Evolutionary conservation across 2,888 invertebrate species (phyloP).

Genomic region (Perizoma flavofasciatum): DNA sequence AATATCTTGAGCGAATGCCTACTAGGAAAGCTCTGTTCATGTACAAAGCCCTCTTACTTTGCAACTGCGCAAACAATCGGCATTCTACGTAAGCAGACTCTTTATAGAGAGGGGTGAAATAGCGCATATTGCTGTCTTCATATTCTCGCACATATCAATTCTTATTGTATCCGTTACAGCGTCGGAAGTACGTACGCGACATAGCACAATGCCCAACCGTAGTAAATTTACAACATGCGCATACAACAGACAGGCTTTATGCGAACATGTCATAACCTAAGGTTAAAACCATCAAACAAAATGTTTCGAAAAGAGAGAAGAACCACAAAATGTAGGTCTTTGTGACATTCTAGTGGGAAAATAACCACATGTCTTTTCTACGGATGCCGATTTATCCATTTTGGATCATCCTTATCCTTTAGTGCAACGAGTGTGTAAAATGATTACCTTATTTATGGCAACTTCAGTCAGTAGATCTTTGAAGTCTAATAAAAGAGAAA

Average conservation of each 20-base stretch:
- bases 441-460: too few species aligned
- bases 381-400: too few species aligned
- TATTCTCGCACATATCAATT: slow-evolving; percentile 48
- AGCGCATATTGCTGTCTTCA: slow-evolving; percentile 47
- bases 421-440: too few species aligned
- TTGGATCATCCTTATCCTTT: slow-evolving; percentile 1
- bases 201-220: slow-evolving; percentile 38
- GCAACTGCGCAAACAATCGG: too few species aligned
- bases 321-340: background rate
- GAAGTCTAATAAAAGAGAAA: too few species aligned
- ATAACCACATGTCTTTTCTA: too few species aligned
- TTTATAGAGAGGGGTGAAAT: slow-evolving; percentile 41
- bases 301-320: slow-evolving; percentile 4
- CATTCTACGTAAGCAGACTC: too few species aligned
- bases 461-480: too few species aligned
- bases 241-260: slow-evolving; percentile 13
- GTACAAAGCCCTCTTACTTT: too few species aligned
- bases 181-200: slow-evolving; percentile 48
- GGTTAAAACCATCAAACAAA: slow-evolving; percentile 10
- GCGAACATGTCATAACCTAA: slow-evolving; percentile 13
- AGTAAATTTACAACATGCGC: slow-evolving; percentile 21
- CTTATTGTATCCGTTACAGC: slow-evolving; percentile 47
- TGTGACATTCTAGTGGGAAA: background rate
- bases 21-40: too few species aligned
- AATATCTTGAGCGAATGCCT: too few species aligned